Conservation (phyloP, 2,888 invertebrate genomes). For the Callinectes sapidus region DNA sequence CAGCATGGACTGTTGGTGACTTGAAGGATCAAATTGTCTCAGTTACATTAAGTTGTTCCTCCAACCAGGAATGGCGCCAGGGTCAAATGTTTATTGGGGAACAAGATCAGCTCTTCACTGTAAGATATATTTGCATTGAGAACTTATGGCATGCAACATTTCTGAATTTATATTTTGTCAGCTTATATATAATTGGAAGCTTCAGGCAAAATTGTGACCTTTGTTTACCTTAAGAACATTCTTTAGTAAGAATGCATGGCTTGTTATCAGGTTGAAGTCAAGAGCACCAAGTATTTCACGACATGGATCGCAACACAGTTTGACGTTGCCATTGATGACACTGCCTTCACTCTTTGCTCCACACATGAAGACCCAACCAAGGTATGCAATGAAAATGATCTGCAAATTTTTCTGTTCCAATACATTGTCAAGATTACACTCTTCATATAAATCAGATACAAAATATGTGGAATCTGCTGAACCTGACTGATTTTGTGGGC, state of each 20-base stretch:
- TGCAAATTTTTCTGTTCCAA: background rate
- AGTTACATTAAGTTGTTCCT: background rate
- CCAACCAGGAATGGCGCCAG: constrained; percentile 45
- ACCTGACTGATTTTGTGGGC: background rate
- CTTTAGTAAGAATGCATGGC: background rate
- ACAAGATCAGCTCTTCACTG: constrained; percentile 21
- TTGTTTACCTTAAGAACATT: background rate
- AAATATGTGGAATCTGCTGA: background rate
- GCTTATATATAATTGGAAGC: background rate
- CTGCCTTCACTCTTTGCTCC: constrained; percentile 53
- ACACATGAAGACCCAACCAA: constrained; percentile 34
- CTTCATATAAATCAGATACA: background rate
- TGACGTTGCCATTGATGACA: constrained; percentile 57
- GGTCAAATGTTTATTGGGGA: constrained; percentile 53
- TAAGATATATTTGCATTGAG: background rate
- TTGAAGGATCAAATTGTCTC: background rate
- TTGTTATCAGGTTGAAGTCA: constrained; percentile 44
- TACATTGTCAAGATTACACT: background rate
- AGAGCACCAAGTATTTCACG: constrained; percentile 41
- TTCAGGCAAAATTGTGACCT: background rate
- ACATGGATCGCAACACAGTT: background rate
- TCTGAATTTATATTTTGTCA: background rate
- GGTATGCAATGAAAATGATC: constrained; percentile 7
- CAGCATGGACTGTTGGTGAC: constrained; percentile 36
- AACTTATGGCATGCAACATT: background rate